Conservation (phyloP, 2,888 invertebrate species). For the Boloria selene region DNA sequence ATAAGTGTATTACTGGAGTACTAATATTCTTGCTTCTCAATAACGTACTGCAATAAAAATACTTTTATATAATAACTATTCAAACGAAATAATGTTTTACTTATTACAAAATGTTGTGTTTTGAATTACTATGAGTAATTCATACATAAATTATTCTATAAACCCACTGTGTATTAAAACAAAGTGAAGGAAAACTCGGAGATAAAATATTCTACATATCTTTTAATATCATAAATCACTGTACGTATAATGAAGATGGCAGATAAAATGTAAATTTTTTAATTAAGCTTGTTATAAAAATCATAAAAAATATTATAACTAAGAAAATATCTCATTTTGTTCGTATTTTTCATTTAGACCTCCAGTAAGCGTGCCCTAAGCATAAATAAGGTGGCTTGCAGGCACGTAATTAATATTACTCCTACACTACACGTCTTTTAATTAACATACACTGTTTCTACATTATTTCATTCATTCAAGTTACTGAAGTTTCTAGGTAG, state of each 20-base stretch:
- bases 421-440: conserved; percentile 19
- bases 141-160: too few species aligned
- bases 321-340: neutral
- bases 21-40: neutral
- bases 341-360: conserved; percentile 8
- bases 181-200: too few species aligned
- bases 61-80: neutral
- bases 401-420: conserved; percentile 10
- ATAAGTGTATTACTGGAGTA: conserved; percentile 3
- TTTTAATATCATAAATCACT: too few species aligned
- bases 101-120: too few species aligned
- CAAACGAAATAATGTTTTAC: too few species aligned
- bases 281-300: neutral
- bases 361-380: neutral
- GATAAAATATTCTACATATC: too few species aligned
- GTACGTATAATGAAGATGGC: too few species aligned
- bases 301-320: neutral
- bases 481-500: conserved; percentile 3
- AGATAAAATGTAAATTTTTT: too few species aligned
- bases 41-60: neutral
- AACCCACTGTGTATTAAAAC: too few species aligned
- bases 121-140: too few species aligned
- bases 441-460: conserved; percentile 14
- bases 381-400: conserved; percentile 11
- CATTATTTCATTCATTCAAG: conserved; percentile 15